Evolutionary conservation across 2,113 vertebrate species (phyloP), one percentile per base, ranked within the genome.

Genomic region (Xiphias gladius): DNA sequence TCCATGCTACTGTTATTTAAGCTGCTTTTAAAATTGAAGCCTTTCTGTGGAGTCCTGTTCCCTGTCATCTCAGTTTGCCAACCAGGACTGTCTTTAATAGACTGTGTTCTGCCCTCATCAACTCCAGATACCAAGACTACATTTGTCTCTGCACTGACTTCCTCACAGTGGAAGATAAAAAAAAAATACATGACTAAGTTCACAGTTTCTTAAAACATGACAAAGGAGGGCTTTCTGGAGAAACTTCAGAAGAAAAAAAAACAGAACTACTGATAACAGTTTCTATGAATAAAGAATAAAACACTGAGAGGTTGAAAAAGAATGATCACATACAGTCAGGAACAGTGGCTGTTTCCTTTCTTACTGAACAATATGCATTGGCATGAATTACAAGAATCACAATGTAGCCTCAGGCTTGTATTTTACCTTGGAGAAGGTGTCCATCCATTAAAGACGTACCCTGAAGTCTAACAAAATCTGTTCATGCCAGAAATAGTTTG

Each of bases 371-470:
- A 69, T 73, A 57, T 73, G 70, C 62, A 84, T 37, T 57, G 85
- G 85, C 82, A 89, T 89, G 83, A 88, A 69, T 66, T 67, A 22
- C 55, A 86, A 85, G 32, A 66, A 67, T 72, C 76, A 66, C n/a
- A 70, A 68, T 20, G 26, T 64, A 57, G 70, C 70, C 79, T 61
- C 28, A n/a, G 78, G 32, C 62, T 67, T 73, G 70, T 72, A 24
- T 76, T 87, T 77, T 35, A 74, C 37, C 61, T 50, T 13, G 7
- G 64, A 72, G 62, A 82, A 79, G 24, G 41, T 67, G 55, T 83
- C 77, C 75, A 78, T 66, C 66, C 54, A 24, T 80, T 63, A 82
- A 77, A 88, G 61, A 80, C 46, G 20, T 30, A 39, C 39, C 70
- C 32, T 65, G 35, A 70, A 84, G 80, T 86, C 69, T 11, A 12